Evolutionary conservation across 2,888 invertebrate genomes (phyloP), one percentile per base, ranked within the genome.

Genomic region (Galeopsomyia nigrocyanea): DNA sequence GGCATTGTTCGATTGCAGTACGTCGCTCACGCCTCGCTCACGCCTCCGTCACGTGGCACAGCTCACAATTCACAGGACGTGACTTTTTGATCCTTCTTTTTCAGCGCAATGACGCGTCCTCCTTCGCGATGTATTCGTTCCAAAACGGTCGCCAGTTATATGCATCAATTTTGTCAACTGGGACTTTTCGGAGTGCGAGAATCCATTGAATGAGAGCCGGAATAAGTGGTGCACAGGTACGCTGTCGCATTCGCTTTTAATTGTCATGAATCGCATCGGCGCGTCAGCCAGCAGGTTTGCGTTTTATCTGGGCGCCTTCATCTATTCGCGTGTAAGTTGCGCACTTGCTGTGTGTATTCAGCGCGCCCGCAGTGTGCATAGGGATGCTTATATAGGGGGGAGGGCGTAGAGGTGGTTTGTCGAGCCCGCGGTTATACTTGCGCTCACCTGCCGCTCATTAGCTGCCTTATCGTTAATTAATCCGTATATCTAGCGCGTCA

Each of bases 381-480:
- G 62, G 74, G 74, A 75, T 73, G 77, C 73, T 65, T 71, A 26
- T 68, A 69, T 73, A 68, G 75, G 22, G 5, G 6, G 66, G 55
- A 46, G 9, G 1, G 26, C 13, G 63, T 26, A 5, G 39, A 5
- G 31, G 31, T 31, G 31, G 31, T 39, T 19, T 21, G 69, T 68
- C 7, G 49, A 51, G 47, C 53, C 75, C 76, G 10, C 78, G 78
- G 77, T 79, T 77, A 78, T 78, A 39, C 7, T 39, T 3, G 81
- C 81, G 82, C 78, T 83, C 85, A 86, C 85, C 86, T 86, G 86
- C 83, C 82, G 82, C 85, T 86, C 86, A 85, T 86, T 86, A 86
- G 84, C 81, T 5, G 26, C 82, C 86, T 85, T 86, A 86, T 85
- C 86, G 84, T 83, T 86, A 85, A 85, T 86, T 86, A 86, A 85